phyloP scores from a whole-genome alignment of 1,140 invertebrate genomes.

The Hyphantria cunea region DNA sequence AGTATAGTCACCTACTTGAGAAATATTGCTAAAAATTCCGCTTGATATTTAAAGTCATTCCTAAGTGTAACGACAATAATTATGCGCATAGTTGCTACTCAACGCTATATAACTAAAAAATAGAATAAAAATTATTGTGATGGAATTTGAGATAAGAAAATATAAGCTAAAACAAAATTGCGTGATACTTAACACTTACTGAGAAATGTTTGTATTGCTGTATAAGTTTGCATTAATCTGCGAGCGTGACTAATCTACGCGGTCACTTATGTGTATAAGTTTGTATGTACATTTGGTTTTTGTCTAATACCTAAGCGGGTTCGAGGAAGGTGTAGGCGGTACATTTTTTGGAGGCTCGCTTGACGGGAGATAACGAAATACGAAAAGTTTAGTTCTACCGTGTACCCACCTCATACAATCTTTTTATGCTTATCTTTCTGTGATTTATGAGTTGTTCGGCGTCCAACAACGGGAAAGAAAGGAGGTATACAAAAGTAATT shows the following conservation, averaged over 20 bases:
- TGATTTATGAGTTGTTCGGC: conserved; percentile 79
- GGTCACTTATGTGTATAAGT: conserved; percentile 11
- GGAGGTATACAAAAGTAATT: conserved; percentile 81
- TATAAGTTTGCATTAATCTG: conserved; percentile 16
- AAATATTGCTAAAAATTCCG: conserved; percentile 18
- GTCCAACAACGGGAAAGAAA: conserved; percentile 79
- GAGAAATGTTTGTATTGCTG: conserved; percentile 19
- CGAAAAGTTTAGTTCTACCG: conserved; percentile 80
- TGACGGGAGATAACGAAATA: conserved; percentile 76
- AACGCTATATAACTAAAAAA: conserved; percentile 14
- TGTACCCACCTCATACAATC: conserved; percentile 79
- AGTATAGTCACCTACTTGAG: conserved; percentile 7
- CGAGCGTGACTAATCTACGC: conserved; percentile 18
- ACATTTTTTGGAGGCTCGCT: conserved; percentile 61
- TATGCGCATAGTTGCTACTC: conserved; percentile 15
- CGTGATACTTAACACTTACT: conserved; percentile 27
- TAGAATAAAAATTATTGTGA: conserved; percentile 24
- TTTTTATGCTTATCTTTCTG: conserved; percentile 82
- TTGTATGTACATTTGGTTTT: conserved; percentile 14
- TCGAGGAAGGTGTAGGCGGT: conserved; percentile 60
- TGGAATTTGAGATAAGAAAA: conserved; percentile 28
- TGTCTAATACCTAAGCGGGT: conserved; percentile 32
- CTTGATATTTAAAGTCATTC: conserved; percentile 21
- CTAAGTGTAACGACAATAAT: conserved; percentile 16
- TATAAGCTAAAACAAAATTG: conserved; percentile 19